These are phyloP conservation scores for Conus betulinus DNA, from an alignment of 1,140 invertebrate species.

Conservation along the genomic window DNA sequence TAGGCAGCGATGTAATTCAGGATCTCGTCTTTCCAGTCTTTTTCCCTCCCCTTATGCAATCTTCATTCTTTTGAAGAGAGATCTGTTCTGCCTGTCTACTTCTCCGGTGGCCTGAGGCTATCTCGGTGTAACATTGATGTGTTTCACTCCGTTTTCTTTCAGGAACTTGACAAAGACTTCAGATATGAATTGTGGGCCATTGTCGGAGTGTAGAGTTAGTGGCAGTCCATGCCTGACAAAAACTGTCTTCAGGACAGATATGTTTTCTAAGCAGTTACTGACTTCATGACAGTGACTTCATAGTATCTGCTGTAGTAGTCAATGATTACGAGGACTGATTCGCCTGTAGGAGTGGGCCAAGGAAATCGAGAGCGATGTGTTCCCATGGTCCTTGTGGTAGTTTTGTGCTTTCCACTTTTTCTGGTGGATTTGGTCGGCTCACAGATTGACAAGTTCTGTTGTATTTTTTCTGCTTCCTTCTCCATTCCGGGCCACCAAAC, in stretches of 20 bases:
- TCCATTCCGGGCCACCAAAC: constrained; percentile 57
- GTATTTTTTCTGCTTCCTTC: constrained; percentile 50
- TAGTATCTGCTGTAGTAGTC: constrained; percentile 51
- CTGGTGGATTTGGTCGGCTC: constrained; percentile 28
- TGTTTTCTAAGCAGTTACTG: constrained; percentile 34
- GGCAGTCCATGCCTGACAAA: constrained; percentile 49
- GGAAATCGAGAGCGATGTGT: constrained; percentile 48
- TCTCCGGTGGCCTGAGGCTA: constrained; percentile 55
- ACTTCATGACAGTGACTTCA: constrained; percentile 48
- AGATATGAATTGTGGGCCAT: constrained; percentile 45
- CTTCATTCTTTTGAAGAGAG: constrained; percentile 53
- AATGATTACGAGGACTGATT: constrained; percentile 46
- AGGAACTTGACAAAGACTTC: constrained; percentile 40
- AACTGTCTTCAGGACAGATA: constrained; percentile 38
- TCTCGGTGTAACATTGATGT: constrained; percentile 36
- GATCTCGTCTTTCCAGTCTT: constrained; percentile 41
- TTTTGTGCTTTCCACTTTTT: constrained; percentile 39
- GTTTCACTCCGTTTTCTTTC: constrained; percentile 37
- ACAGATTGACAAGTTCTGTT: constrained; percentile 52
- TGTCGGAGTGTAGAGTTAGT: constrained; percentile 36
- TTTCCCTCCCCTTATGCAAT: constrained; percentile 44
- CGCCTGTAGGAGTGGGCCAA: constrained; percentile 50
- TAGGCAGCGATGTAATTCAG: constrained; percentile 42
- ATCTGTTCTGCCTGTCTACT: constrained; percentile 41
- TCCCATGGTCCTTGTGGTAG: constrained; percentile 48